Evolutionary conservation across 1,140 invertebrate genomes (phyloP), one percentile per base, ranked within the genome.

Genomic region (Drepana arcuata): DNA sequence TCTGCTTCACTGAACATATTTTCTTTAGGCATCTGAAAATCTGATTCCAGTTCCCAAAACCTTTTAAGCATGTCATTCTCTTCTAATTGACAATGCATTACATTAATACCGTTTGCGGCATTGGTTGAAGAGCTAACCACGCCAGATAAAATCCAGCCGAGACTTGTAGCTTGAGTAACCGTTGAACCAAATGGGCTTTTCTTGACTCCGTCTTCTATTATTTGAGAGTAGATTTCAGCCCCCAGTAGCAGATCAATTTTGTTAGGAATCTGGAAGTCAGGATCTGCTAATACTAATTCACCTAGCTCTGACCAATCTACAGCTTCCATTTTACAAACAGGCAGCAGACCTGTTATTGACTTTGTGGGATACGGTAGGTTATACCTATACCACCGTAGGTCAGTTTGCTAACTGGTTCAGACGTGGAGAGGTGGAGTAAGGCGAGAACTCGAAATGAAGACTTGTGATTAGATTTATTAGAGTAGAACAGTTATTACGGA

Each of bases 141-240:
- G 4, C 43, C 45, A 30, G 39, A 48, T 18, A 48, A 21, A 16
- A 48, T 34, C 44, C 44, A 32, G 1, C 42, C 42, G 4, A 45
- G 16, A 14, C 16, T n/a, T 16, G 42, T 39, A 2, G 4, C 4
- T 26, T 26, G 24, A 7, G 24, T 10, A 3, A 26, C 6, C 2
- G n/a, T 3, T 3, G 4, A 26, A 4, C 24, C 24, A 3, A n/a
- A 16, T 23, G 40, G 41, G 29, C 27, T 11, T 21, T 40, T 39
- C 5, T 38, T 14, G 6, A 49, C n/a, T 7, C 41, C 47, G 4
- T 39, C 24, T 7, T n/a, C 5, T 7, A 49, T 1, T 15, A 49
- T 16, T 33, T 44, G 9, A 13, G 41, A 14, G 12, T 27, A 21
- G 0, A 34, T 24, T 1, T 30, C 13, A 7, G 39, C 27, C 12